Percentiles rank a stretch among this genome's conserved stretches.
phyloP scores from a whole-genome alignment of 2,797 vertebrate genomes.

The Uromys caudimaculatus region DNA sequence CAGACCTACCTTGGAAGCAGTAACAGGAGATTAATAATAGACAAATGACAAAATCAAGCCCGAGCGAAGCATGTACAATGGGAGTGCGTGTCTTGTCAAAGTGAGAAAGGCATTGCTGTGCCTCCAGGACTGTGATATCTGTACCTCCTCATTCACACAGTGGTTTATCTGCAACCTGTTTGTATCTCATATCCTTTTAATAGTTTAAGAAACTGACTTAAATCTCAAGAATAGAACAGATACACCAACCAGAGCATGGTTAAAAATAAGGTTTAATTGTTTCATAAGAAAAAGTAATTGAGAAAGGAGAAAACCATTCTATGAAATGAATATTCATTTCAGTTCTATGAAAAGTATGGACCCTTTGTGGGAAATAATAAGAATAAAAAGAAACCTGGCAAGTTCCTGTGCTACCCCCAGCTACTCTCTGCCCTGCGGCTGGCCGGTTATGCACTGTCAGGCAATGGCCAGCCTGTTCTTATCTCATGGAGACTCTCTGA shows the following conservation, averaged over 20 bases:
- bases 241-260: neutral
- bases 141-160: neutral
- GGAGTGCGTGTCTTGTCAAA: neutral
- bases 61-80: neutral
- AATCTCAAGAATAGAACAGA: conserved; percentile 31
- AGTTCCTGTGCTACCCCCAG: too few relatives aligned
- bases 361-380: neutral
- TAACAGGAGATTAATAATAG: conserved; percentile 8
- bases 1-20: neutral
- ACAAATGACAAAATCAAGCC: neutral
- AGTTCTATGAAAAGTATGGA: neutral
- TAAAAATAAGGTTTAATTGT: conserved; percentile 48
- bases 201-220: conserved; percentile 42
- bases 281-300: conserved; percentile 22
- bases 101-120: neutral
- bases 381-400: too few relatives aligned
- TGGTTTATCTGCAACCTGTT: conserved; percentile 9
- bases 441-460: too few relatives aligned
- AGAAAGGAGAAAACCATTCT: neutral
- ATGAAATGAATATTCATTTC: neutral
- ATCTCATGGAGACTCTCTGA: too few relatives aligned
- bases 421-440: too few relatives aligned
- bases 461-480: too few relatives aligned
- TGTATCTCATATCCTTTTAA: neutral
- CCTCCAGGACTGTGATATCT: neutral